A percentile compares a stretch with the other conserved stretches of the same genome.
These are phyloP conservation scores for Diarsia rubi DNA, from an alignment of 2,888 invertebrate genomes.

Conservation along the genomic window DNA sequence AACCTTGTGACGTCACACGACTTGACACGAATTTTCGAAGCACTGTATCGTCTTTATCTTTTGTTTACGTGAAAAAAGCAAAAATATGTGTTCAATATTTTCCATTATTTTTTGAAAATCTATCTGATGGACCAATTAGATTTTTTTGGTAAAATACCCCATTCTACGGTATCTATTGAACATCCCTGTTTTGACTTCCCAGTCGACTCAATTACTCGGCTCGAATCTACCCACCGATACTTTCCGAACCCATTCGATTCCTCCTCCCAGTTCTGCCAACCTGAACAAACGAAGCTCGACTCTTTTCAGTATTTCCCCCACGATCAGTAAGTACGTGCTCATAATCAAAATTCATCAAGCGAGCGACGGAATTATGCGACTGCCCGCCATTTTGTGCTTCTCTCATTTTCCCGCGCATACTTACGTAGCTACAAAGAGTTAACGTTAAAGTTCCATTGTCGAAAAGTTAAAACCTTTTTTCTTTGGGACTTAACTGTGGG, in stretches of 20 bases:
- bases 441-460: conserved; percentile 45
- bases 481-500: conserved; percentile 5
- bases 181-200: neutral
- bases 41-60: no score
- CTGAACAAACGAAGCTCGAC: neutral
- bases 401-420: conserved; percentile 34
- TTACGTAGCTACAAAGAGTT: conserved; percentile 43
- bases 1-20: no score
- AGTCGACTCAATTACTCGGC: neutral
- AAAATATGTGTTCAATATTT: no score
- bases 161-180: no score
- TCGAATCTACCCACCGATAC: neutral
- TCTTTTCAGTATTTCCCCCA: conserved; percentile 58
- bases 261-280: neutral
- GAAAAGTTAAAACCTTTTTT: conserved; percentile 43
- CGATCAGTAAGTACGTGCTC: conserved; percentile 52
- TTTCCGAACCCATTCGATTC: neutral
- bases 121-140: no score
- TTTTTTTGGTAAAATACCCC: no score
- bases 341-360: conserved; percentile 65
- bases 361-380: conserved; percentile 41
- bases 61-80: no score
- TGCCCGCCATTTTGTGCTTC: conserved; percentile 50
- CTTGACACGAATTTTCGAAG: no score
- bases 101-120: no score